These are phyloP conservation scores for Petrocephalus zakoni DNA, from an alignment of 2,113 vertebrate genomes.

Conservation along the genomic window DNA sequence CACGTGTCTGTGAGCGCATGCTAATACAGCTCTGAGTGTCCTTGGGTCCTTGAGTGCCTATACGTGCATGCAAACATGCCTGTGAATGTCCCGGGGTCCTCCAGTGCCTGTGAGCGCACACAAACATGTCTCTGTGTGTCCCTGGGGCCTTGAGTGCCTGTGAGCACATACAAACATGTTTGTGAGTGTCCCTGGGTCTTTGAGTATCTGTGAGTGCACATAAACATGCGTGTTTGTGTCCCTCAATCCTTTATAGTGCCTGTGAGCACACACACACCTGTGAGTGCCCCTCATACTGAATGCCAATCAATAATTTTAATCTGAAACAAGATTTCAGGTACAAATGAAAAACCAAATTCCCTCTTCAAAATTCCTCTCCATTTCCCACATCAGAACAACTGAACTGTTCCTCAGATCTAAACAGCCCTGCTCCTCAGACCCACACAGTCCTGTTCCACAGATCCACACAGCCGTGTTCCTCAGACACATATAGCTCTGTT, in stretches of 20 bases:
- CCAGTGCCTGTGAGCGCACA: not conserved
- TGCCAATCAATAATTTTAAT: no score
- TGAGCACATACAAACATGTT: conserved; percentile 15
- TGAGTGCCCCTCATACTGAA: no score
- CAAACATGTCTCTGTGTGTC: not conserved
- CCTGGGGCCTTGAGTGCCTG: conserved; percentile 3
- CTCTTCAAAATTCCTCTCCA: no score
- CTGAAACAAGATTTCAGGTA: no score
- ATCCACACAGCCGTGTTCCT: not conserved
- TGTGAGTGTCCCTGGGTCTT: conserved; percentile 26
- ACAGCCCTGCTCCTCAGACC: not conserved
- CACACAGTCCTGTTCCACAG: not conserved
- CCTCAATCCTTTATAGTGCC: no score
- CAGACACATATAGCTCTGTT: no score
- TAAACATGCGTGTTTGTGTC: conserved; percentile 32
- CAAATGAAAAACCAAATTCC: no score
- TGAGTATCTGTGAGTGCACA: conserved; percentile 75
- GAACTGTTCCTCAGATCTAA: not conserved
- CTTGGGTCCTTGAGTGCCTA: not conserved
- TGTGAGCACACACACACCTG: no score
- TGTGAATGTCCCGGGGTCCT: not conserved
- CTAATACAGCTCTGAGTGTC: not conserved
- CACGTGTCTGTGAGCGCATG: not conserved
- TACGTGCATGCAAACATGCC: not conserved
- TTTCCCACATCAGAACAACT: not conserved